A percentile compares a stretch with the other conserved stretches of the same genome.
Evolutionary conservation across 2,888 invertebrate genomes (phyloP).

Genomic region (Leptopilina drosophilae): DNA sequence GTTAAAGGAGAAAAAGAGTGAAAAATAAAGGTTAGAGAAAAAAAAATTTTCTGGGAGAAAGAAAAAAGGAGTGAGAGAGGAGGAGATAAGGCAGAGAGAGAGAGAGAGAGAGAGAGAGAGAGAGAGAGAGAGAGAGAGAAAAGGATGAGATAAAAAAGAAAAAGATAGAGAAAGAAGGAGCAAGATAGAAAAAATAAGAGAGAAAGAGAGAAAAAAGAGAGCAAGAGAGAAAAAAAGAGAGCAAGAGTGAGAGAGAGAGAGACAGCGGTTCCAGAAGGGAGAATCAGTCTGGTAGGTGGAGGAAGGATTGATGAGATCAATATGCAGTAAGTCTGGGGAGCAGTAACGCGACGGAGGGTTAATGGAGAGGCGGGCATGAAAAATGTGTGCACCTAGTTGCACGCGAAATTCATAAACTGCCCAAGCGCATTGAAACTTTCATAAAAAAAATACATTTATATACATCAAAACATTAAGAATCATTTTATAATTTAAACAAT

Average conservation of each 20-base stretch:
- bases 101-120: background rate
- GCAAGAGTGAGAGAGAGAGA: background rate
- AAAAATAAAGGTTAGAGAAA: background rate
- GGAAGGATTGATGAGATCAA: constrained; percentile 74
- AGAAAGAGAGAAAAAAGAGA: background rate
- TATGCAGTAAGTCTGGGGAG: constrained; percentile 74
- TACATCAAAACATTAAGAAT: too few relatives aligned
- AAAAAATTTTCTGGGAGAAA: background rate
- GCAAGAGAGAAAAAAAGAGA: background rate
- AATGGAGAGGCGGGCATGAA: constrained; percentile 67
- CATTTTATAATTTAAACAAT: too few relatives aligned
- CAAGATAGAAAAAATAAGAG: background rate
- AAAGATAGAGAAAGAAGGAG: background rate
- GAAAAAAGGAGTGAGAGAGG: background rate
- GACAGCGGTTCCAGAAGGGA: constrained; percentile 38
- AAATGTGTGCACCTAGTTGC: constrained; percentile 60
- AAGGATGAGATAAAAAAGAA: background rate
- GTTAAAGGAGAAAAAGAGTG: background rate
- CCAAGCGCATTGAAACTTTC: constrained; percentile 30
- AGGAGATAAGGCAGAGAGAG: background rate
- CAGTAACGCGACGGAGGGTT: constrained; percentile 69
- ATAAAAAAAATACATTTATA: background rate
- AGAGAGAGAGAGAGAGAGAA: background rate
- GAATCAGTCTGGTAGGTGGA: constrained; percentile 59
- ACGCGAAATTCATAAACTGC: constrained; percentile 54